Base-by-base conservation (phyloP, 2,113 vertebrate genomes). In the Pleuronectes platessa region DNA sequence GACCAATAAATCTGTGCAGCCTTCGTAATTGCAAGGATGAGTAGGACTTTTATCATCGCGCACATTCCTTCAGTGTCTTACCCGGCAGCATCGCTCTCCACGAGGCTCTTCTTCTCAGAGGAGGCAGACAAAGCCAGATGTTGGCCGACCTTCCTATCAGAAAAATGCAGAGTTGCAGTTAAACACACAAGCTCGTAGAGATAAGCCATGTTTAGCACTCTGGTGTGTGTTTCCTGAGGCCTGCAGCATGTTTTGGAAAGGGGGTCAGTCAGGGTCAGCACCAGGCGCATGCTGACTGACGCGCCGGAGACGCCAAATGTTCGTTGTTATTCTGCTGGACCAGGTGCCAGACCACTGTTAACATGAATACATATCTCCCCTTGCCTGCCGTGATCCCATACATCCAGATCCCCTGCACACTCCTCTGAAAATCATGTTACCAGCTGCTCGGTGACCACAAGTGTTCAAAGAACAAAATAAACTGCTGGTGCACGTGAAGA, bases 401-500 rank as follows among this genome's bases (percentile, higher is more conserved):
- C 85, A 63, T 82, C 61, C 84, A 84, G 71, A 84, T 86, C 83
- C 78, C 83, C 83, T 78, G 84, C 61, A 82, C 85, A 82, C 80
- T 83, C 66, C 47, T 84, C 74, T 89, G 74, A 86, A 90, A 93
- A 90, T 93, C 87, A 89, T 86, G 86, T 92, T 92, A 83, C 86
- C 91, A 93, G 91, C 92, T 91, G 92, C 87, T 90, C 78, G 49
- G 67, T 60, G 79, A 91, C 93, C 93, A 76, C 93, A 93, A 77
- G 87, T 26, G 83, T 92, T 93, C 88, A 90, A 91, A 92, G 88
- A 88, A 83, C 92, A 88, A 92, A 93, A 92, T 91, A 90, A 92
- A 90, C 84, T 84, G 79, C 73, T 26, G 42, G 85, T 78, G 87
- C 90, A 90, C 84, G 82, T 92, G 88, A 93, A 91, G 80, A 68